These are phyloP conservation scores for Petaurus breviceps DNA, from an alignment of 2,113 vertebrate genomes.

Conservation along the genomic window DNA sequence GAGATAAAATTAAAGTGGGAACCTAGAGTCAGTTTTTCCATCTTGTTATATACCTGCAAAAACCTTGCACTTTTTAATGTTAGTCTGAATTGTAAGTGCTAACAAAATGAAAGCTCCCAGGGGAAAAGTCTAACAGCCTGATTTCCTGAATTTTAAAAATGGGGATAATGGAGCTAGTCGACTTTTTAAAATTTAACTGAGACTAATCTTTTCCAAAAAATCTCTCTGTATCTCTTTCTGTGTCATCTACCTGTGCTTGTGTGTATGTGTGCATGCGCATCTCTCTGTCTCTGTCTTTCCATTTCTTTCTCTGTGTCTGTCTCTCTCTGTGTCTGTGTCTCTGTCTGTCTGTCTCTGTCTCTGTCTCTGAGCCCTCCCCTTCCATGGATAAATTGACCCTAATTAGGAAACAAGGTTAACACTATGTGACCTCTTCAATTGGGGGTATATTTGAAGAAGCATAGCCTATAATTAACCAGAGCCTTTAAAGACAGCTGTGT, in stretches of 20 bases:
- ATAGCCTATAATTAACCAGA: slow-evolving; percentile 8
- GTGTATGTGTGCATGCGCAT: too few species aligned
- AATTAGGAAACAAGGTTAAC: slow-evolving; percentile 37
- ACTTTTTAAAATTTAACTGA: neutral
- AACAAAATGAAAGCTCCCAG: neutral
- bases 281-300: too few species aligned
- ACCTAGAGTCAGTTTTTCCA: neutral
- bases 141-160: neutral
- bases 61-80: neutral
- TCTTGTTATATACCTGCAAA: neutral
- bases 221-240: too few species aligned
- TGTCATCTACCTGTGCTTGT: too few species aligned
- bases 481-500: neutral
- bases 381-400: neutral
- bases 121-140: neutral
- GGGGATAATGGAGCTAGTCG: neutral
- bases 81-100: neutral
- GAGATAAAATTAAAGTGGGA: neutral
- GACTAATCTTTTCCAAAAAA: neutral
- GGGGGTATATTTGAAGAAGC: slow-evolving; percentile 24
- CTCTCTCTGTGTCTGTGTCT: too few species aligned
- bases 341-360: neutral
- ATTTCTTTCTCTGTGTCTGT: too few species aligned
- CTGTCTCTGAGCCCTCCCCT: neutral
- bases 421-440: slow-evolving; percentile 24